Conservation (phyloP, 2,888 invertebrate species). For the Synergus japonicus region DNA sequence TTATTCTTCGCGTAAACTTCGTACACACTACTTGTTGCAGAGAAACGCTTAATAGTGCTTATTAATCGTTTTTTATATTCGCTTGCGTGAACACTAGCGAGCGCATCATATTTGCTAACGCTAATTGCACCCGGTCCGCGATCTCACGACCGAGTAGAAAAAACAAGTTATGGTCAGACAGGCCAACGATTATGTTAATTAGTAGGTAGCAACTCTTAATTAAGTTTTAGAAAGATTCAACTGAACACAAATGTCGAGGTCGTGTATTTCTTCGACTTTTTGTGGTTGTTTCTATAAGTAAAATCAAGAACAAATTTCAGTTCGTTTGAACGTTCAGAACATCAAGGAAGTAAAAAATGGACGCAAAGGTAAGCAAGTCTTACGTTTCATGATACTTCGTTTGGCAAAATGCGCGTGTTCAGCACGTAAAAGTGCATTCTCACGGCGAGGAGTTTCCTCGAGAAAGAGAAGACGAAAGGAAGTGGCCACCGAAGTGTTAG, state of each 20-base stretch:
- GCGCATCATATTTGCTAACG: conserved; percentile 6
- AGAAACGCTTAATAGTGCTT: conserved; percentile 17
- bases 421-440: background rate
- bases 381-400: too few species aligned
- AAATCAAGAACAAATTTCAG: background rate
- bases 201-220: background rate
- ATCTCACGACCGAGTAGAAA: conserved; percentile 22
- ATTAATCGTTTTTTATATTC: conserved; percentile 18
- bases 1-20: conserved; percentile 20
- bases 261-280: background rate
- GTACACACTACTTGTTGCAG: background rate
- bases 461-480: conserved; percentile 3
- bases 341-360: too few species aligned
- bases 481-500: background rate
- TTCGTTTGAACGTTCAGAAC: too few species aligned
- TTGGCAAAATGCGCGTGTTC: too few species aligned
- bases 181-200: background rate
- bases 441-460: too few species aligned
- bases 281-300: background rate
- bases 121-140: conserved; percentile 5
- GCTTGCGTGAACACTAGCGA: conserved; percentile 12
- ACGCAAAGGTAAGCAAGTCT: too few species aligned
- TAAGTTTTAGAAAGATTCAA: background rate
- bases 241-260: background rate
- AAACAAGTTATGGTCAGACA: conserved; percentile 25